Evolutionary conservation across 2,888 invertebrate species (phyloP), one percentile per base, ranked within the genome.

Genomic region (Pemphredon lugubris): DNA sequence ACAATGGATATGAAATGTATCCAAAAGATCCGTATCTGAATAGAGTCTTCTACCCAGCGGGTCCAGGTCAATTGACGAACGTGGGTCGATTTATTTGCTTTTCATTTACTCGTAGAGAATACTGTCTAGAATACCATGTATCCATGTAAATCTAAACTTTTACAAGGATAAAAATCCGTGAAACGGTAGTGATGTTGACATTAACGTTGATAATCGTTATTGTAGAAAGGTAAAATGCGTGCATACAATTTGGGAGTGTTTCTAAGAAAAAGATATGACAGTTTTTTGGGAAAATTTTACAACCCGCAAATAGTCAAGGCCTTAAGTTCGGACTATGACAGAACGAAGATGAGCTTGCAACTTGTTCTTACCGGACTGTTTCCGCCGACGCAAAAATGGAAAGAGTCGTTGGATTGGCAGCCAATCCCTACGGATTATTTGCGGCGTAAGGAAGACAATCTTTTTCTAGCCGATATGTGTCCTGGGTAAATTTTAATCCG

Each of bases 281-380:
- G 86, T 0, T 89, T 92, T 23, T 83, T 93, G 34, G 92, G 91
- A 0, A 81, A 81, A 0, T 73, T 91, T 11, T 93, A 92, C 81
- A 81, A 90, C 0, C 89, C 91, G 0, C 68, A 82, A 7, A 30
- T 77, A 2, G 77, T 84, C 5, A 76, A 72, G 34, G 90, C 92
- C 45, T 90, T 92, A 20, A 94, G 94, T 32, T 94, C 95, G 0
- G 93, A 94, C 84, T 94, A 91, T 83, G 94, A 94, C 57, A 91
- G 95, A 48, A 95, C 96, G 0, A 92, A 95, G 89, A 94, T 94
- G 92, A 94, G 94, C 2, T 94, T 93, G 0, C 90, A 94, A 67
- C 90, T 94, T 21, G 93, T 94, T 2, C 89, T 94, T 64, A 93
- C 95, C 1, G 95, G 93, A 0, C 84, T 96, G 18, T 96, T 93